Conservation (phyloP, 53 echinoderm and acorn worm species). For the Apostichopus leukothele region DNA sequence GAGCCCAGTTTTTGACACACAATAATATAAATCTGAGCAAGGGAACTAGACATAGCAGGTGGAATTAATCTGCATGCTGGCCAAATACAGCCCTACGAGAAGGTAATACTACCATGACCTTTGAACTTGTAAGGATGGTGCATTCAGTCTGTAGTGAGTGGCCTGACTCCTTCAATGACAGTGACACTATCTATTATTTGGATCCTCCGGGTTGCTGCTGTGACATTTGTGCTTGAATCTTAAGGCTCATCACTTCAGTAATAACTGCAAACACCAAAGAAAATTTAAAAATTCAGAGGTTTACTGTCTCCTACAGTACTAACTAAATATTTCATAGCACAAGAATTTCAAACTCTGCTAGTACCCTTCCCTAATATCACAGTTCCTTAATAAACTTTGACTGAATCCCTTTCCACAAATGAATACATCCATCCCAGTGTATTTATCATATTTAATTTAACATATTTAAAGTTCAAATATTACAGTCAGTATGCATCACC, state of each 20-base stretch:
- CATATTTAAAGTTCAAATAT: too few relatives aligned
- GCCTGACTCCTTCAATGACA: neutral
- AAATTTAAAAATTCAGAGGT: neutral
- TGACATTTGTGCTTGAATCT: constrained; percentile 92
- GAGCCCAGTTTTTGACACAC: too few relatives aligned
- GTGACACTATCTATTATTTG: constrained; percentile 60
- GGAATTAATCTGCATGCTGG: neutral
- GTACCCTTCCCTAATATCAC: neutral
- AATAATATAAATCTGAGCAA: too few relatives aligned
- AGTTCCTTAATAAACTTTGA: neutral
- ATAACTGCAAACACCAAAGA: constrained; percentile 65
- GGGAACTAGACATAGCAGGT: neutral
- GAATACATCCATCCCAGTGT: too few relatives aligned
- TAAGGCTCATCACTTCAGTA: constrained; percentile 92
- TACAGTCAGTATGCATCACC: too few relatives aligned
- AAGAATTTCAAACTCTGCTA: too few relatives aligned
- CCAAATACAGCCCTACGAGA: neutral
- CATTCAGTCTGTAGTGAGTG: neutral
- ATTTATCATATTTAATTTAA: too few relatives aligned
- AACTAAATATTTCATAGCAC: too few relatives aligned
- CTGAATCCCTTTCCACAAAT: too few relatives aligned
- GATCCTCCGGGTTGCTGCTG: constrained; percentile 57
- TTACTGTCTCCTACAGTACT: too few relatives aligned
- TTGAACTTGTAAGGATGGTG: neutral
- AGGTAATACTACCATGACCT: neutral